These are phyloP conservation scores for Atopsyche davidsoni DNA, from an alignment of 1,140 invertebrate genomes.

Conservation along the genomic window DNA sequence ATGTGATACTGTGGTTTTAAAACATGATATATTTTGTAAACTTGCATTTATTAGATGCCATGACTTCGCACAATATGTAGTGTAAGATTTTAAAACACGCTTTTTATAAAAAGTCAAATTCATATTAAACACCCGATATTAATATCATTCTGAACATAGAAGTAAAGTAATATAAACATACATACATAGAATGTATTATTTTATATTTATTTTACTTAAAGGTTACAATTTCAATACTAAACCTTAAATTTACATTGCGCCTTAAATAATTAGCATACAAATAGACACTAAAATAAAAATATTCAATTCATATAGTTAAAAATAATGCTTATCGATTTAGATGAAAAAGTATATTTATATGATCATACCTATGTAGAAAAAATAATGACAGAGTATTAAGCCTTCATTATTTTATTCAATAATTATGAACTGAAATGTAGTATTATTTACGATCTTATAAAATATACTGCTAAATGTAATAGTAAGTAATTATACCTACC, in stretches of 20 bases:
- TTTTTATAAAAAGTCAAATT: constrained; percentile 12
- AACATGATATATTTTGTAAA: too few relatives aligned
- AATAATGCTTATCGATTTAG: not conserved
- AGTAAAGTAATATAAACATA: too few relatives aligned
- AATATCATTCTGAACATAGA: too few relatives aligned
- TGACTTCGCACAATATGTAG: constrained; percentile 27
- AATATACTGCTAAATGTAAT: too few relatives aligned
- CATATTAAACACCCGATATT: too few relatives aligned
- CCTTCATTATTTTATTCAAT: not conserved
- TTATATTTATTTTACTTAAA: too few relatives aligned
- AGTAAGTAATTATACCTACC: too few relatives aligned
- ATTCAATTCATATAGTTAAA: constrained; percentile 1
- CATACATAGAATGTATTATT: too few relatives aligned
- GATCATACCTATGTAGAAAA: constrained; percentile 6
- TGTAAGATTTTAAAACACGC: constrained; percentile 15
- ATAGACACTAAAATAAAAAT: constrained; percentile 3
- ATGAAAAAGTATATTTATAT: too few relatives aligned
- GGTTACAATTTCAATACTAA: too few relatives aligned
- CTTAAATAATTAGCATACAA: constrained; percentile 22
- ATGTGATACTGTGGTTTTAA: too few relatives aligned
- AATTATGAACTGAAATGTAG: constrained; percentile 1
- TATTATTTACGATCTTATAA: too few relatives aligned
- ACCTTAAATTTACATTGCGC: constrained; percentile 27
- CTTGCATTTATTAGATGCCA: constrained; percentile 25
- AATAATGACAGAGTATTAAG: not conserved